These are phyloP conservation scores for Hymenopus coronatus DNA, from an alignment of 2,888 invertebrate genomes.

Conservation along the genomic window DNA sequence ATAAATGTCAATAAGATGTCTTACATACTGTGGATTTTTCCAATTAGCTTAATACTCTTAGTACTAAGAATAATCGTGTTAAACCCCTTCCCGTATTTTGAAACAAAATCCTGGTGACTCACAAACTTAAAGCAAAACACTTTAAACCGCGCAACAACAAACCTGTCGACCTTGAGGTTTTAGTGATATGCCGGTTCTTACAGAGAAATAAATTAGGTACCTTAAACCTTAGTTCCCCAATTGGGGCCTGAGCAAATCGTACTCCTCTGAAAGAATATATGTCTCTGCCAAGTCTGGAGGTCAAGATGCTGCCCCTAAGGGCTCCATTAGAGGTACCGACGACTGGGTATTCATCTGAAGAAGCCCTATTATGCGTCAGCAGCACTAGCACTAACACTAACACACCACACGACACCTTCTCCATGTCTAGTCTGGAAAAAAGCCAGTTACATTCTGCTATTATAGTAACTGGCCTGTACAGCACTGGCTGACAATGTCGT, in stretches of 20 bases:
- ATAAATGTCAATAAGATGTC: too few species aligned
- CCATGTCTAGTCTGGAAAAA: not conserved
- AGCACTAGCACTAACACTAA: not conserved
- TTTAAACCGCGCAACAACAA: too few species aligned
- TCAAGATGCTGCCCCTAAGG: conserved; percentile 37
- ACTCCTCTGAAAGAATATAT: conserved; percentile 41
- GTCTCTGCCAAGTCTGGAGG: conserved; percentile 37
- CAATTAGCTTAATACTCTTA: too few species aligned
- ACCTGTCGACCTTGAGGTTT: too few species aligned
- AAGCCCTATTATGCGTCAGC: not conserved
- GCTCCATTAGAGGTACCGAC: not conserved
- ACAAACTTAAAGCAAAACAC: too few species aligned
- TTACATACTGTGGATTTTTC: too few species aligned
- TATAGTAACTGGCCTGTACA: not conserved
- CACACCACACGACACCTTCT: not conserved
- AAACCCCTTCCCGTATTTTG: too few species aligned
- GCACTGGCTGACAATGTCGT: not conserved
- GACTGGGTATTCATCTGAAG: not conserved
- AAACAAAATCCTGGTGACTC: too few species aligned
- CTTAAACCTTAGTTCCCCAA: conserved; percentile 39
- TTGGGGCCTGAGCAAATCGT: conserved; percentile 40
- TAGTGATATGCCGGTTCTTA: too few species aligned
- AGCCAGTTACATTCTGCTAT: not conserved
- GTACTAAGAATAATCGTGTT: too few species aligned
- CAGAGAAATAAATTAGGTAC: conserved; percentile 29